Base-by-base conservation (phyloP, 2,113 vertebrate genomes). In the Oryzias celebensis region DNA sequence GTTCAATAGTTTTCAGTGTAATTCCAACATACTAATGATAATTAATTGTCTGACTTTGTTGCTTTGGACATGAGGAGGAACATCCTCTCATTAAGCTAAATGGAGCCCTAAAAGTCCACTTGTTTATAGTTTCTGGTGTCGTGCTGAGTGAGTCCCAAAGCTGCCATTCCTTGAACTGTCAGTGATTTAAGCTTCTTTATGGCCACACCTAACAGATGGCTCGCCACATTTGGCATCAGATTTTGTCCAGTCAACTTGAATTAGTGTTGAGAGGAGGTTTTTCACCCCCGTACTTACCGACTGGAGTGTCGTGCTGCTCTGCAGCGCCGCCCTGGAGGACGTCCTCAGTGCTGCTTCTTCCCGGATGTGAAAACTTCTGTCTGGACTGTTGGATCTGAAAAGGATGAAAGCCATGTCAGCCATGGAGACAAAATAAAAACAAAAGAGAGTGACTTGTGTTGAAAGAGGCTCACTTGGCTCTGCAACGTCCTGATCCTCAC, bases 401-500 rank as follows among this genome's bases (percentile, higher is more conserved):
- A 36, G 14, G 36, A 36, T 36, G 36, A 36, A 36, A 36, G 36
- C 8, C 36, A 10, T 3, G 36, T 36, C 10, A 28, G 36, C 36
- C 36, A 36, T 36, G 8, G 36, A 36, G 2, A 36, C 36, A 1
- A 7, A 36, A 36, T 2, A 36, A 36, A 36, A 3, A 2, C 8
- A 2, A 6, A 36, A 2, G 12, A 12, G 1, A 12, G 36, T 2
- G 36, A 12, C 16, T 5, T 48, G n/a, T 23, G 52, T 15, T 22
- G 26, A 20, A 44, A 14, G 20, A 49, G 28, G 13, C 8, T 22
- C 26, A 92, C 91, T 79, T 92, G 89, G 52, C 65, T 90, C 60
- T 92, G 95, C 42, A 98, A 83, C 7, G 87, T 93, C 75, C 94
- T 91, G 50, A 98, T 95, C 72, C 93, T 93, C 71, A 94, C 58